Percentiles rank a stretch among this genome's conserved stretches.
These are phyloP conservation scores for Ellobium chinense DNA, from an alignment of 2,888 invertebrate genomes.

Conservation along the genomic window DNA sequence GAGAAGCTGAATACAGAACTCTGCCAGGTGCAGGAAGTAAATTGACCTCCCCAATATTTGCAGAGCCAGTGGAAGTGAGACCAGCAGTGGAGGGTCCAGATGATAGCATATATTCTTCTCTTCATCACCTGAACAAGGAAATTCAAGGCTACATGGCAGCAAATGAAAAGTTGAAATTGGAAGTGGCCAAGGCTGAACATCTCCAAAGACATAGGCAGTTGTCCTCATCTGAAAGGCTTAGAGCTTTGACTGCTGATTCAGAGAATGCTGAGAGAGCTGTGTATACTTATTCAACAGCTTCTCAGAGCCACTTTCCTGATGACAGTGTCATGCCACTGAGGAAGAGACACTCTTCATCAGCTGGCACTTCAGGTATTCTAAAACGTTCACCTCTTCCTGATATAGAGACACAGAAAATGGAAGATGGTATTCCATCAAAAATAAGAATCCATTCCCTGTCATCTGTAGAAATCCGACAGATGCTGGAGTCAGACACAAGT, in stretches of 20 bases:
- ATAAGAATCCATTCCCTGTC: not conserved
- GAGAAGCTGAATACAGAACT: not conserved
- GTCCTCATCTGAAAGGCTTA: conserved; percentile 19
- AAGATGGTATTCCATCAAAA: not conserved
- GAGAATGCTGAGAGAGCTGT: not conserved
- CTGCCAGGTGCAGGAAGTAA: not conserved
- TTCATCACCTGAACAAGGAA: conserved; percentile 14
- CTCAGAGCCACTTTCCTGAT: not conserved
- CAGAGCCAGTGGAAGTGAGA: not conserved
- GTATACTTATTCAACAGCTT: not conserved
- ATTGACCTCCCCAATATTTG: conserved; percentile 1
- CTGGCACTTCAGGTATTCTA: not conserved
- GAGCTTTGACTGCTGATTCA: not conserved
- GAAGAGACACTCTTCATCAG: conserved; percentile 14
- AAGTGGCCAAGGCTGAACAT: conserved; percentile 23
- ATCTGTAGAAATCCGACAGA: not conserved
- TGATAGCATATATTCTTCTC: not conserved
- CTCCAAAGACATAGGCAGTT: conserved; percentile 22
- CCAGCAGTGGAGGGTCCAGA: not conserved
- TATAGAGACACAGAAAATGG: not conserved
- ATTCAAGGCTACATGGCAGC: not conserved
- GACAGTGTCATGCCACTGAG: not conserved
- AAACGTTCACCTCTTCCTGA: conserved; percentile 9
- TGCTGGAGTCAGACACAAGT: not conserved
- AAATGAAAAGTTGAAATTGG: not conserved